These are phyloP conservation scores for Merluccius polli DNA, from an alignment of 2,797 vertebrate species.

Conservation along the genomic window DNA sequence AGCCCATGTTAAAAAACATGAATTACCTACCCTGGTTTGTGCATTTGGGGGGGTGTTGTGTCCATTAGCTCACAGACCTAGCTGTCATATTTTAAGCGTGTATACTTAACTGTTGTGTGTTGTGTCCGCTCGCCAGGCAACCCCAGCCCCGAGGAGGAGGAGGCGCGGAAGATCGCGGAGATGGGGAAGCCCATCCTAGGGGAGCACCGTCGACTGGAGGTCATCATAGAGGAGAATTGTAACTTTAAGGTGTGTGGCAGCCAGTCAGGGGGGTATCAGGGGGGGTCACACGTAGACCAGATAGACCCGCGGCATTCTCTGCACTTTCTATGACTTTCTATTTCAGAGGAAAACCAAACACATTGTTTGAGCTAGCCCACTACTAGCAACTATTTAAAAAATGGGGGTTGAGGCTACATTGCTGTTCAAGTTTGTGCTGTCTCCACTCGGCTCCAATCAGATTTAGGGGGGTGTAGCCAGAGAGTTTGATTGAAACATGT, in stretches of 20 bases:
- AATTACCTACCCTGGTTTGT: neutral
- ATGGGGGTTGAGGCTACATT: neutral
- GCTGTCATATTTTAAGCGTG: neutral
- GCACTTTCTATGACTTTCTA: neutral
- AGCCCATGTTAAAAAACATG: neutral
- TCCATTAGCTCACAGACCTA: neutral
- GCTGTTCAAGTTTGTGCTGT: too few species aligned
- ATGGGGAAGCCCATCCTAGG: conserved; percentile 88
- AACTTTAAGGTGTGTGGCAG: conserved; percentile 82
- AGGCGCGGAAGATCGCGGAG: conserved; percentile 82
- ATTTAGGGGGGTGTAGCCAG: neutral
- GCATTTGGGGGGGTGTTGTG: neutral
- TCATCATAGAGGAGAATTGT: conserved; percentile 86
- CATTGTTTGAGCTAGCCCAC: neutral
- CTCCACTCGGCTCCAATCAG: too few species aligned
- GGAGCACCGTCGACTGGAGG: conserved; percentile 81
- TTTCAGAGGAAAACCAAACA: too few species aligned
- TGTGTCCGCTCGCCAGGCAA: conserved; percentile 43
- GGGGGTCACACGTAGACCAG: neutral
- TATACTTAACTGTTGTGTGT: conserved; percentile 1
- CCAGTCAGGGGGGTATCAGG: neutral
- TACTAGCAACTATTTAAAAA: too few species aligned
- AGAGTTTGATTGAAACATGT: too few species aligned
- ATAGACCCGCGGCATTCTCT: neutral
- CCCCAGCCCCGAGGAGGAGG: conserved; percentile 77